Conservation (phyloP, 2,888 invertebrate genomes). For the Pachliopta kotzebuea region DNA sequence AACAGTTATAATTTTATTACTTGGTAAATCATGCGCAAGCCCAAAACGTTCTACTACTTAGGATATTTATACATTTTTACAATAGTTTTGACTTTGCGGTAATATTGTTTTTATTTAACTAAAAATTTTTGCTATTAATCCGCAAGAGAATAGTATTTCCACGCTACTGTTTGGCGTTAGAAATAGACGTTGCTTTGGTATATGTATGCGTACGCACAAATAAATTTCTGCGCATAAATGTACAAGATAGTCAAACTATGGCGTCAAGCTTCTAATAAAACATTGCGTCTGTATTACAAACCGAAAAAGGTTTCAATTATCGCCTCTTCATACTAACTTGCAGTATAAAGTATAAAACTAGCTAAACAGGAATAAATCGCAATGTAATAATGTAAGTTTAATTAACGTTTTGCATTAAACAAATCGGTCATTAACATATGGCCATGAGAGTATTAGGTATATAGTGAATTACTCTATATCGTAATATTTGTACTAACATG, state of each 20-base stretch:
- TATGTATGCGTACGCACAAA: slow-evolving; percentile 1
- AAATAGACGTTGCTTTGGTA: background rate
- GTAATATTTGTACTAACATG: no score
- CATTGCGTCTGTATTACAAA: slow-evolving; percentile 4
- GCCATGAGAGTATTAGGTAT: background rate
- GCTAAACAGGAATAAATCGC: slow-evolving; percentile 8
- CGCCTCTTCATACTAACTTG: background rate
- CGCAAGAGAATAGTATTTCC: background rate
- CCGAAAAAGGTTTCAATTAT: slow-evolving; percentile 15
- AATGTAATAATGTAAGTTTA: background rate
- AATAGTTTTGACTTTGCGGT: background rate
- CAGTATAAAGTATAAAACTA: slow-evolving; percentile 7
- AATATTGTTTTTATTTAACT: background rate
- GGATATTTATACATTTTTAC: background rate
- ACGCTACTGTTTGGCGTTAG: background rate
- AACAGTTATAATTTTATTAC: background rate
- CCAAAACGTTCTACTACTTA: background rate
- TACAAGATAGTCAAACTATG: background rate
- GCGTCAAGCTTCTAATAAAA: slow-evolving; percentile 3
- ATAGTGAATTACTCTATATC: no score
- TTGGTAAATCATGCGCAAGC: background rate
- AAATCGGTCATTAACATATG: background rate
- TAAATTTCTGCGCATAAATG: background rate
- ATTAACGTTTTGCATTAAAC: background rate
- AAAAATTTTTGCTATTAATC: background rate